Evolutionary conservation across 2,888 invertebrate genomes (phyloP).

Genomic region (Stenodera caucasica): DNA sequence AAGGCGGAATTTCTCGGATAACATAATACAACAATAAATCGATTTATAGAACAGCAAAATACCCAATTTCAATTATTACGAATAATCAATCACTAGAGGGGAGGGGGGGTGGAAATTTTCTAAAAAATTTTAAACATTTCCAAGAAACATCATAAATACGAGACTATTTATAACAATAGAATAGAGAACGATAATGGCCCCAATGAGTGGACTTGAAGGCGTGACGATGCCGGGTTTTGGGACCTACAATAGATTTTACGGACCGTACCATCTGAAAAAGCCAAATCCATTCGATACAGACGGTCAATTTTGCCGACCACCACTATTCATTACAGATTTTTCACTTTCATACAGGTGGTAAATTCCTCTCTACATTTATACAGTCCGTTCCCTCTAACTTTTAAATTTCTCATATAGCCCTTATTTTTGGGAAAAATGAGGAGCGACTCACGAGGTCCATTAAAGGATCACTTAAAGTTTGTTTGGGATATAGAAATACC

Average conservation of each 20-base stretch:
- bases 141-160: background rate
- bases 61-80: no score
- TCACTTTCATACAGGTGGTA: constrained; percentile 1
- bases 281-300: constrained; percentile 32
- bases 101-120: no score
- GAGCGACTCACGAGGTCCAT: no score
- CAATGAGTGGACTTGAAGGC: constrained; percentile 30
- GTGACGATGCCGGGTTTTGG: constrained; percentile 30
- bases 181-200: constrained; percentile 32
- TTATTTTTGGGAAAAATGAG: no score
- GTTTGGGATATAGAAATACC: no score
- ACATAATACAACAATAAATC: no score
- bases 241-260: constrained; percentile 32
- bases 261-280: constrained; percentile 28
- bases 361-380: background rate
- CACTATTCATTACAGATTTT: background rate
- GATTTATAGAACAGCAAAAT: no score
- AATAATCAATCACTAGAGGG: constrained; percentile 19
- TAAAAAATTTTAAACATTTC: constrained; percentile 26
- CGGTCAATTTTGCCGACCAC: constrained; percentile 17
- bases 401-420: no score
- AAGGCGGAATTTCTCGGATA: no score
- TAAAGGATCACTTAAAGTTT: no score
- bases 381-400: no score
- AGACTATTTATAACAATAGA: constrained; percentile 34